A percentile compares a stretch with the other conserved stretches of the same genome.
Evolutionary conservation across 1,140 invertebrate genomes (phyloP).

Genomic region (Diachasma alloeum): DNA sequence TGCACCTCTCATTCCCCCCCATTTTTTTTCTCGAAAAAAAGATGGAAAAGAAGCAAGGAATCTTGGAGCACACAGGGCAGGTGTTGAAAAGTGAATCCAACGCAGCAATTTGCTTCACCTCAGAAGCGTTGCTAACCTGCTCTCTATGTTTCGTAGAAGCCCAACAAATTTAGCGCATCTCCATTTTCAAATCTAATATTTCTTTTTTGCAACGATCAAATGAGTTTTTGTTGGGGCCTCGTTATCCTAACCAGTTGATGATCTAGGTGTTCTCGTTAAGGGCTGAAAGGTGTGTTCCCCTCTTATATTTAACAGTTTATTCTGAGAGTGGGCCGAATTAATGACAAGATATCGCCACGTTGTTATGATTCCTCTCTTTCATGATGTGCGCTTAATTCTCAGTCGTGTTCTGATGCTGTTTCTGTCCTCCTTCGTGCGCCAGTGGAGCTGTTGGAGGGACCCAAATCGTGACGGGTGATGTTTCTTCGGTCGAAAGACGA

Average conservation of each 20-base stretch:
- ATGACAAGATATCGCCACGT: slow-evolving; percentile 44
- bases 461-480: background rate
- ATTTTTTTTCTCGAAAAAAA: background rate
- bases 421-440: background rate
- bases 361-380: slow-evolving; percentile 22
- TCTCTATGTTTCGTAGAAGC: background rate
- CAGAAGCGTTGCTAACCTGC: slow-evolving; percentile 6
- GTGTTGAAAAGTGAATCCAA: slow-evolving; percentile 33
- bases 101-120: slow-evolving; percentile 23
- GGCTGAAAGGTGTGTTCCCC: background rate
- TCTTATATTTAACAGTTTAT: background rate
- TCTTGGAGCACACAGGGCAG: slow-evolving; percentile 17
- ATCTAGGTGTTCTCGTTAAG: slow-evolving; percentile 6
- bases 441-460: background rate
- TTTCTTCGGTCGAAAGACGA: slow-evolving; percentile 12
- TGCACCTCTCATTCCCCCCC: background rate
- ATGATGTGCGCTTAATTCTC: slow-evolving; percentile 20
- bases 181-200: background rate
- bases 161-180: background rate
- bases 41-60: background rate
- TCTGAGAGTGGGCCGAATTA: slow-evolving; percentile 45
- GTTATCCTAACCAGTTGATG: background rate
- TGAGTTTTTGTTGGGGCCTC: background rate
- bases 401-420: background rate
- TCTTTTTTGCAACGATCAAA: background rate